These are phyloP conservation scores for Machimus atricapillus DNA, from an alignment of 2,888 invertebrate genomes.

Conservation along the genomic window DNA sequence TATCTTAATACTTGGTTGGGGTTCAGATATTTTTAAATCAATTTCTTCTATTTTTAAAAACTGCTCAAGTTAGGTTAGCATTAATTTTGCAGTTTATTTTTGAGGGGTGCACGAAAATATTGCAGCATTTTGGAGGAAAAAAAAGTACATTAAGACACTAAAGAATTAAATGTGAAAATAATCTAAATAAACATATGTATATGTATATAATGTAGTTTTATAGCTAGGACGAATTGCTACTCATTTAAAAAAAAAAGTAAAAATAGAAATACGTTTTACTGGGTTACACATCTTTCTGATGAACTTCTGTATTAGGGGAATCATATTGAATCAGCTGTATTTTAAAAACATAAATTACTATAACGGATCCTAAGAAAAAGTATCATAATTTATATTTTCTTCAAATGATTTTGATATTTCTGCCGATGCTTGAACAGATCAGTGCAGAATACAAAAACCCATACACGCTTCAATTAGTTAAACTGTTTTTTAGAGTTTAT, in stretches of 20 bases:
- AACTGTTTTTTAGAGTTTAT: no score
- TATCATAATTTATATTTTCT: background rate
- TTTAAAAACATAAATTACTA: background rate
- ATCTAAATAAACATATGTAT: no score
- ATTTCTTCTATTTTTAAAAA: background rate
- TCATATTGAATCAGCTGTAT: background rate
- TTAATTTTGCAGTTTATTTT: no score
- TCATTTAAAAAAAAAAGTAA: no score
- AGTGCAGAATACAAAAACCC: background rate
- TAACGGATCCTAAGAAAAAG: no score
- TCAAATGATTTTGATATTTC: background rate
- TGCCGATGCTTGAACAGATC: background rate
- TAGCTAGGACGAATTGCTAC: no score
- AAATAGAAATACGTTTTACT: no score
- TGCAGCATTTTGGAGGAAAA: no score
- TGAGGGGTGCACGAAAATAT: no score
- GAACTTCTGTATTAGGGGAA: background rate
- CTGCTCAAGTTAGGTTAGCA: background rate
- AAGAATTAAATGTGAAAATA: no score
- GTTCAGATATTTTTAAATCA: background rate
- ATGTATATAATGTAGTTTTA: no score
- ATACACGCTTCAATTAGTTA: background rate
- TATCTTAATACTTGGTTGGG: background rate
- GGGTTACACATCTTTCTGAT: background rate
- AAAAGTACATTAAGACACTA: no score